phyloP scores from a whole-genome alignment of 2,888 invertebrate species.

The Sinotaia quadrata region DNA sequence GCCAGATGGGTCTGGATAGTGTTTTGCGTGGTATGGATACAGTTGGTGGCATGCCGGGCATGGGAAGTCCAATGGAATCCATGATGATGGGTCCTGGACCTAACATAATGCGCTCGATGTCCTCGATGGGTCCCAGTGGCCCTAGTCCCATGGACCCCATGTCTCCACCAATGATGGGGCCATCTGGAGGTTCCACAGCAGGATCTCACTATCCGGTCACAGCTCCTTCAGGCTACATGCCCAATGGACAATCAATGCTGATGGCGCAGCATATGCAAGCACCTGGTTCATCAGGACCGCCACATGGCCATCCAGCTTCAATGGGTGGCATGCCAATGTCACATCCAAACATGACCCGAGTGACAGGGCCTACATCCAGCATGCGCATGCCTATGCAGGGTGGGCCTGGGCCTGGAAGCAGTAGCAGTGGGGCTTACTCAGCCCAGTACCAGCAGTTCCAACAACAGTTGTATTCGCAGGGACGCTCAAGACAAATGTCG shows the following conservation, averaged over 20 bases:
- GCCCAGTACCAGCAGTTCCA: slow-evolving; percentile 68
- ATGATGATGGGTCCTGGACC: slow-evolving; percentile 42
- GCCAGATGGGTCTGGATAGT: slow-evolving; percentile 20
- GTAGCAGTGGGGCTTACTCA: slow-evolving; percentile 29
- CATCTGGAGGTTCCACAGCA: slow-evolving; percentile 34
- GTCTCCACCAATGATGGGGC: slow-evolving; percentile 45
- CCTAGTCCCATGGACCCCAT: slow-evolving; percentile 31
- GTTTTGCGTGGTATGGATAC: slow-evolving; percentile 36
- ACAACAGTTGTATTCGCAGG: slow-evolving; percentile 67
- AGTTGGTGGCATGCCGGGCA: slow-evolving; percentile 25
- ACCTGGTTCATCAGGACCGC: slow-evolving; percentile 43
- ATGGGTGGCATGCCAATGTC: slow-evolving; percentile 15
- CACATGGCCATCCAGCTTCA: slow-evolving; percentile 19
- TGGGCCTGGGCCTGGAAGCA: slow-evolving; percentile 25
- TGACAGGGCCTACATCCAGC: slow-evolving; percentile 43
- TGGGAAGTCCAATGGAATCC: slow-evolving; percentile 40
- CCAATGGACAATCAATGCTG: slow-evolving; percentile 36
- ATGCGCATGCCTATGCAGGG: slow-evolving; percentile 34
- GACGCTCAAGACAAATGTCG: slow-evolving; percentile 58
- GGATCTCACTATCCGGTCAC: slow-evolving; percentile 26
- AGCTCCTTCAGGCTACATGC: slow-evolving; percentile 25
- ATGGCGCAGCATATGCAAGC: slow-evolving; percentile 52
- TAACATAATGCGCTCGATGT: slow-evolving; percentile 33
- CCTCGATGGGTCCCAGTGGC: slow-evolving; percentile 39
- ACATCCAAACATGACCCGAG: slow-evolving; percentile 42